phyloP scores from a whole-genome alignment of 2,888 invertebrate species.

The Agrochola lota region DNA sequence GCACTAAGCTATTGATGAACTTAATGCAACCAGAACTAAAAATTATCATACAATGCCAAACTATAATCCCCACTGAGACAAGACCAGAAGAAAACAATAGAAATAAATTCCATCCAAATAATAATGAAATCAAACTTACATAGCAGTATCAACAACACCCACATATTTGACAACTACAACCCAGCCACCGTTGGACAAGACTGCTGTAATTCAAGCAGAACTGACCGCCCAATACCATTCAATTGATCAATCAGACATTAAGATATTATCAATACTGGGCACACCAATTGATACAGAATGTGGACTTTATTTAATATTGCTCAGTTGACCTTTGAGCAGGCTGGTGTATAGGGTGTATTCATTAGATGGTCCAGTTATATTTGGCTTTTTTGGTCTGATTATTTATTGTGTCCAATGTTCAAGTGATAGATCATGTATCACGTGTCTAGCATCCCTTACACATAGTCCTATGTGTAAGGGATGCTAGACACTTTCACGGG shows the following conservation, averaged over 20 bases:
- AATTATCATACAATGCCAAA: neutral
- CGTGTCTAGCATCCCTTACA: too few species aligned
- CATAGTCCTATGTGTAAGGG: too few species aligned
- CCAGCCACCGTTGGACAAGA: conserved; percentile 18
- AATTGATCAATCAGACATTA: conserved; percentile 52
- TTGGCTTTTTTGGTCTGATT: conserved; percentile 9
- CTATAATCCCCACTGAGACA: neutral
- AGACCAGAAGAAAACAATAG: neutral
- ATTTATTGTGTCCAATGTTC: neutral
- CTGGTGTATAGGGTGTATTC: conserved; percentile 24
- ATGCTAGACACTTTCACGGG: neutral
- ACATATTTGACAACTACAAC: conserved; percentile 41
- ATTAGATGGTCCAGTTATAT: neutral
- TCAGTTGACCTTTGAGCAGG: conserved; percentile 44
- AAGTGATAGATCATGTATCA: neutral
- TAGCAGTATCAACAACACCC: conserved; percentile 48
- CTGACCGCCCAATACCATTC: conserved; percentile 30
- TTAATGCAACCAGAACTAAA: neutral
- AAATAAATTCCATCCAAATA: neutral
- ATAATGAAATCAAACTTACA: conserved; percentile 44
- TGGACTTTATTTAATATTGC: conserved; percentile 38
- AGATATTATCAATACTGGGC: conserved; percentile 44
- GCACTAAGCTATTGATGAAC: too few species aligned
- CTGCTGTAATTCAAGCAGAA: conserved; percentile 33
- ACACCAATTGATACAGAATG: conserved; percentile 59